These are phyloP conservation scores for Camponotus fellah DNA, from an alignment of 2,888 invertebrate species.

Conservation along the genomic window DNA sequence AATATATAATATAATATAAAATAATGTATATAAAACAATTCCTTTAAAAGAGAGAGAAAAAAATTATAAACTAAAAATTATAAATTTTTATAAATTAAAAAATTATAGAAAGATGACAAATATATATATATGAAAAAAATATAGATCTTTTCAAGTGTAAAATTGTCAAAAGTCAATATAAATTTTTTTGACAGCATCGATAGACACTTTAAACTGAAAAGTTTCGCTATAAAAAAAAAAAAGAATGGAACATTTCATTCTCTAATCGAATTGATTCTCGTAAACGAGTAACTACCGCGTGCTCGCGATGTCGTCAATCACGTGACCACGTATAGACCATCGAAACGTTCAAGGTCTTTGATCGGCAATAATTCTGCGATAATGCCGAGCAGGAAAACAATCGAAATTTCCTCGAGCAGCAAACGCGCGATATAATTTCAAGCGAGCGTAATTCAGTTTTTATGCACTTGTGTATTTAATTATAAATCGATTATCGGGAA, in stretches of 20 bases:
- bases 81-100: not conserved
- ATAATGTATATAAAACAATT: not conserved
- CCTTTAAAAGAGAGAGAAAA: not conserved
- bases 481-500: not conserved
- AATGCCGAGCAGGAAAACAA: not conserved
- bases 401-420: not conserved
- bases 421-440: constrained; percentile 4
- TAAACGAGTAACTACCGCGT: constrained; percentile 69
- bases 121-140: not conserved
- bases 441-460: not conserved
- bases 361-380: constrained; percentile 55
- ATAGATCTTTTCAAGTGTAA: not conserved
- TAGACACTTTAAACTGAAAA: constrained; percentile 16
- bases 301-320: constrained; percentile 69
- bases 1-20: not conserved
- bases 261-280: constrained; percentile 70
- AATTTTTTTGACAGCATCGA: not conserved
- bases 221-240: constrained; percentile 42
- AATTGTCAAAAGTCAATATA: constrained; percentile 10
- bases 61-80: not conserved
- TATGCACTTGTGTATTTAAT: not conserved
- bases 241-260: constrained; percentile 35
- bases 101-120: not conserved
- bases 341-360: constrained; percentile 65
- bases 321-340: constrained; percentile 59